These are phyloP conservation scores for Nemoura dubitans DNA, from an alignment of 2,888 invertebrate species.

Conservation along the genomic window DNA sequence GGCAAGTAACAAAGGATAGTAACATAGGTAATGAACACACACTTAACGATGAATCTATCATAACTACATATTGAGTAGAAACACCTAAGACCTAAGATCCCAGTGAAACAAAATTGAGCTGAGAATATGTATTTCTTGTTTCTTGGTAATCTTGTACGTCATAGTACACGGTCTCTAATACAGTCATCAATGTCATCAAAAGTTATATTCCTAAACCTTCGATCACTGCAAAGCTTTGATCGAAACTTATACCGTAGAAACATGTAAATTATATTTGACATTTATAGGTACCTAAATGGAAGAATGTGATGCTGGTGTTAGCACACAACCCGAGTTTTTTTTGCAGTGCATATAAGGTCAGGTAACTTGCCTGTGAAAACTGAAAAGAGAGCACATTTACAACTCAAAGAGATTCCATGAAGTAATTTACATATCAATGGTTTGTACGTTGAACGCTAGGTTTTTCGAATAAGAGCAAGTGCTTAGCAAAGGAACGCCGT, in stretches of 20 bases:
- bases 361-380: conserved; percentile 35
- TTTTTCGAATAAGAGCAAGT: conserved; percentile 14
- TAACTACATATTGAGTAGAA: no score
- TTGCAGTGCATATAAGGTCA: conserved; percentile 19
- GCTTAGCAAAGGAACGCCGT: background rate
- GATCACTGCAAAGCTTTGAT: no score
- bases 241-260: background rate
- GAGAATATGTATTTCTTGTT: no score
- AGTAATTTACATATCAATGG: conserved; percentile 46
- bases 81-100: no score
- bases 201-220: no score
- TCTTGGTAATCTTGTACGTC: no score
- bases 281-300: background rate
- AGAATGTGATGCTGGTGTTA: background rate
- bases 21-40: no score
- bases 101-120: no score
- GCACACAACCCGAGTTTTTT: background rate
- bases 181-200: no score
- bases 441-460: conserved; percentile 30
- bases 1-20: no score
- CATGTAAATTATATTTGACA: background rate
- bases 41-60: no score
- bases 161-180: no score
- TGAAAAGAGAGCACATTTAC: conserved; percentile 42
- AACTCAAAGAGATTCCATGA: conserved; percentile 43